Evolutionary conservation across 1,140 invertebrate species (phyloP), one percentile per base, ranked within the genome.

Genomic region (Drosophila littoralis): DNA sequence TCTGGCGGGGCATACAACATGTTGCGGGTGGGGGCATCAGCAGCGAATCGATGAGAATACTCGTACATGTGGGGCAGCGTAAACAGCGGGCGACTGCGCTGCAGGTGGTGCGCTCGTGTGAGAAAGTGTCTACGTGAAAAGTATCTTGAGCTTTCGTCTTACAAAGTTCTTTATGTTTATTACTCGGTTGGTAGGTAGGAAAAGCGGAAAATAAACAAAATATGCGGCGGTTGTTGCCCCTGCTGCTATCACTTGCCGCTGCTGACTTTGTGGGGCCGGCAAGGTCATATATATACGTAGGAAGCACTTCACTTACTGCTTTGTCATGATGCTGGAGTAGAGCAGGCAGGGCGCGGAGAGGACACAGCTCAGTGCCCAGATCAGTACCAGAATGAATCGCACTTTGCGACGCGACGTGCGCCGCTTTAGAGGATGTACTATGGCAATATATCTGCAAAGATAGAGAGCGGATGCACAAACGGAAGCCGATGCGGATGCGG

Each of bases 391-490:
- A 61, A 96, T 95, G 12, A 96, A 93, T 42, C 97, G 93, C 0
- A 97, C 97, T 48, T 95, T 95, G 2, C 94, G 94, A 69, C 96
- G 95, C 1, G 97, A 96, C 94, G 97, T 97, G 57, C 97, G 93
- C 7, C 97, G 97, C 72, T 96, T 94, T 66, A 98, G 93, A 2
- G 98, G 98, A 81, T 97, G 94, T 38, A 98, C 96, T 61, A 99
- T 98, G 7, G 98, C 98, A 92, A 97, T 95, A 90, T 98, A 98
- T 92, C 98, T 98, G 93, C 48, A 93, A 93, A 40, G 13, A 66
- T 57, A 42, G 52, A 42, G 60, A 70, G 32, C 61, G 65, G 40
- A 67, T 73, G 45, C 17, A 32, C 7, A 15, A 15, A 15, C 50
- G n/a, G 55, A 48, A n/a, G 13, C 13, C n/a, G 10, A 28, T 63